Base-by-base conservation (phyloP, 2,888 invertebrate species). In the Lasioglossum villosulum region DNA sequence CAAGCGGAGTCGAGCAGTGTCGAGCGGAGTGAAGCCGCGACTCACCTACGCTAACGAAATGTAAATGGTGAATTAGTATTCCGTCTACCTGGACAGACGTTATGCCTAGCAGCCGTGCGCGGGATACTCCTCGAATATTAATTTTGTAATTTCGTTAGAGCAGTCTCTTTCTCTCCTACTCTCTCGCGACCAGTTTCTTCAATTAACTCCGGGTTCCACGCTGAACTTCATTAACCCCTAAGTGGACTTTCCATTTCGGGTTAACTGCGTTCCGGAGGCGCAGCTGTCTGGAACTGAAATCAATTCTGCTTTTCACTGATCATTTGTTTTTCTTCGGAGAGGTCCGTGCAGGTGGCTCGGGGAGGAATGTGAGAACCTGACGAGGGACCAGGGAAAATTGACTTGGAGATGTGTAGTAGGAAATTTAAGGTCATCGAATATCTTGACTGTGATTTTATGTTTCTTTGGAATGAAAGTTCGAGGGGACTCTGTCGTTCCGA, bases 31-130 rank as follows among this genome's bases (percentile, higher is more conserved):
- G 5, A 19, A 19, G 52, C 10, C 23, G 23, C 52, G 52, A 52
- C 10, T 52, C 52, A 52, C 10, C 34, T 16, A 74, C 70, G 68
- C n/a, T 74, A 78, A 78, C 78, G 66, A 73, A 74, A 78, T 78
- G 78, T 74, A 73, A 74, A 82, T 82, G 78, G 10, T 66, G 68
- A 39, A 68, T 82, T 82, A 59, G 74, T 70, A 82, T 82, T 82
- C 82, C 68, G 45, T 59, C 68, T 74, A 71, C 79, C 79, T 63
- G 78, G 45, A 34, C 78, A 23, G 30, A 63, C 63, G 63, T 68
- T 42, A 37, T 68, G 70, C 74, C 30, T 59, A 37, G 45, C 79
- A 71, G 74, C 78, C 48, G 30, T 16, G 48, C 2, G 59, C 3
- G 19, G n/a, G 19, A 12, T 34, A 37, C 45, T 39, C 23, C 5